phyloP scores from a whole-genome alignment of 2,888 invertebrate species.

The Melinaea marsaeus region DNA sequence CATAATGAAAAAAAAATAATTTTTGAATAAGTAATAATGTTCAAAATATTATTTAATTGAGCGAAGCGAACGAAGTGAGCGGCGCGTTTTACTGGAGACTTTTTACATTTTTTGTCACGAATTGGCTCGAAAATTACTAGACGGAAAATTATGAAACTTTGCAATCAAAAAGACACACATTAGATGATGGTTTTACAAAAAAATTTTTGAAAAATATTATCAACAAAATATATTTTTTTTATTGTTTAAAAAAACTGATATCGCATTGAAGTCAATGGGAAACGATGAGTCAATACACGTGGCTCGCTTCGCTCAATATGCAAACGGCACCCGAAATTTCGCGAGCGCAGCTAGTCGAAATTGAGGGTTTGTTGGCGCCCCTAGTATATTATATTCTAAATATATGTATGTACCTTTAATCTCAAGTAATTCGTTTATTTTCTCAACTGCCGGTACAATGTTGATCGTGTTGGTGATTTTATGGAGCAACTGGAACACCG shows the following conservation, averaged over 20 bases:
- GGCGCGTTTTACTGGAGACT: background rate
- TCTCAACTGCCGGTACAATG: slow-evolving; percentile 41
- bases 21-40: background rate
- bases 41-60: background rate
- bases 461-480: slow-evolving; percentile 48
- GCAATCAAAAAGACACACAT: too few species aligned
- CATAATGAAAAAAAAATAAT: background rate
- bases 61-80: background rate
- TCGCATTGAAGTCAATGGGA: background rate
- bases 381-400: background rate
- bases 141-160: too few species aligned
- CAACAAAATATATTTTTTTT: background rate
- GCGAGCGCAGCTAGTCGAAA: too few species aligned
- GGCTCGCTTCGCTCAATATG: too few species aligned
- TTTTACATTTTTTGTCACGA: background rate
- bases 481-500: slow-evolving; percentile 48
- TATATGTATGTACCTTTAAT: slow-evolving; percentile 18
- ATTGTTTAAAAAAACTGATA: background rate
- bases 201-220: background rate
- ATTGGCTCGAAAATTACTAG: too few species aligned
- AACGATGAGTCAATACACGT: too few species aligned
- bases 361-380: too few species aligned
- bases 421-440: slow-evolving; percentile 40
- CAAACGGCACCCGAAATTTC: too few species aligned
- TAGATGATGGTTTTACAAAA: too few species aligned